These are phyloP conservation scores for Emydoidea blandingii DNA, from an alignment of 2,797 vertebrate species.

Conservation along the genomic window DNA sequence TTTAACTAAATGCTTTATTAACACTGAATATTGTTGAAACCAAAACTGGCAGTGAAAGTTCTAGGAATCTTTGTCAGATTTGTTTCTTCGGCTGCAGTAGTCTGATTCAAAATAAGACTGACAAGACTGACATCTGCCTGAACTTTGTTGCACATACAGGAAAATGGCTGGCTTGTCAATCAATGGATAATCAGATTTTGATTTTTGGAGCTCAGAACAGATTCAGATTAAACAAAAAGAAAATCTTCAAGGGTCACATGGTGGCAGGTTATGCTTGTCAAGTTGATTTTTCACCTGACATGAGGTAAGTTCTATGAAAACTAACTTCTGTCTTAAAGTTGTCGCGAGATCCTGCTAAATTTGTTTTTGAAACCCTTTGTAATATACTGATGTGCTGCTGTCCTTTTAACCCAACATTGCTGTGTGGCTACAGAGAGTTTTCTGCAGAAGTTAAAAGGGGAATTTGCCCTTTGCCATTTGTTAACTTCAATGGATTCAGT, in stretches of 20 bases:
- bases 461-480: neutral
- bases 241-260: slow-evolving; percentile 99
- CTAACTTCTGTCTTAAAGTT: neutral
- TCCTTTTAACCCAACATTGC: rapidly evolving
- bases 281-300: slow-evolving; percentile 99
- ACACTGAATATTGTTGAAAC: neutral
- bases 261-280: slow-evolving; percentile 98
- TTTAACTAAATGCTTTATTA: neutral
- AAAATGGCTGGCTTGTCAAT: slow-evolving; percentile 98
- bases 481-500: neutral
- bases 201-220: slow-evolving; percentile 99
- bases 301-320: slow-evolving; percentile 87
- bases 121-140: slow-evolving; percentile 3
- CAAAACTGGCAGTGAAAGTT: neutral
- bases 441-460: neutral
- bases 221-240: slow-evolving; percentile 99
- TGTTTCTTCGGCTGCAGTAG: neutral
- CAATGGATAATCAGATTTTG: slow-evolving; percentile 99
- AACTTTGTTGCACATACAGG: slow-evolving; percentile 81
- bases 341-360: rapidly evolving
- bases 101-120: neutral
- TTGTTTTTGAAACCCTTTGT: neutral
- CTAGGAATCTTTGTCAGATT: neutral
- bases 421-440: too few species aligned
- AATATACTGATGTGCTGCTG: neutral